These are phyloP conservation scores for Apotomis capreana DNA, from an alignment of 2,888 invertebrate genomes.

Conservation along the genomic window DNA sequence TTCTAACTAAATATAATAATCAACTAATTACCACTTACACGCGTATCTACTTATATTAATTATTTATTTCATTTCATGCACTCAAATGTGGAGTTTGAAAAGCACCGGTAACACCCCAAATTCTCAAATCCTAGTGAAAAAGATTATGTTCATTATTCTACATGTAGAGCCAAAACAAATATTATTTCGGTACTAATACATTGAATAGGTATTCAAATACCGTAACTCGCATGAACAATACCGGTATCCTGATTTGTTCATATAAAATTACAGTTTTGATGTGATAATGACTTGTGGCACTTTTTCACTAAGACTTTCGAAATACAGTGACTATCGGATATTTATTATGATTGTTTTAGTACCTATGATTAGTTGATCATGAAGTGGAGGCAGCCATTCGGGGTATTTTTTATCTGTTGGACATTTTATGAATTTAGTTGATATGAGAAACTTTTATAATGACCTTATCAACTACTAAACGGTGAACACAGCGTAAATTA, in stretches of 20 bases:
- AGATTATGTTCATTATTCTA: too few species aligned
- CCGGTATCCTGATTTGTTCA: not conserved
- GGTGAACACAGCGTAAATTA: not conserved
- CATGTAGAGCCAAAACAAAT: too few species aligned
- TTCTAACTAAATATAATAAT: not conserved
- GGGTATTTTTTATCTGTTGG: conserved; percentile 42
- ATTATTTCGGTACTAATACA: too few species aligned
- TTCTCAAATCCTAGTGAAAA: not conserved
- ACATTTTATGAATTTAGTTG: conserved; percentile 28
- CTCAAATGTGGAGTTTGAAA: not conserved
- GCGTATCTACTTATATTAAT: not conserved
- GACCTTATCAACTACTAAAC: conserved; percentile 3
- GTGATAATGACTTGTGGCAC: not conserved
- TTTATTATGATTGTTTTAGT: conserved; percentile 29
- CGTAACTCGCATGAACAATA: not conserved
- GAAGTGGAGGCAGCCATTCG: conserved; percentile 40
- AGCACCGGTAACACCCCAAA: not conserved
- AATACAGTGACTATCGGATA: conserved; percentile 19
- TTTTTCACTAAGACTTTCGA: conserved; percentile 1
- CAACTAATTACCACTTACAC: not conserved
- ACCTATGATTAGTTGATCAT: conserved; percentile 42
- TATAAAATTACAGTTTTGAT: not conserved
- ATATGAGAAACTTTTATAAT: conserved; percentile 10
- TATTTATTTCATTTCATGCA: not conserved
- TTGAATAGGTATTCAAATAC: too few species aligned